Evolutionary conservation across 2,888 invertebrate species (phyloP), one percentile per base, ranked within the genome.

Genomic region (Pelosia muscerda): DNA sequence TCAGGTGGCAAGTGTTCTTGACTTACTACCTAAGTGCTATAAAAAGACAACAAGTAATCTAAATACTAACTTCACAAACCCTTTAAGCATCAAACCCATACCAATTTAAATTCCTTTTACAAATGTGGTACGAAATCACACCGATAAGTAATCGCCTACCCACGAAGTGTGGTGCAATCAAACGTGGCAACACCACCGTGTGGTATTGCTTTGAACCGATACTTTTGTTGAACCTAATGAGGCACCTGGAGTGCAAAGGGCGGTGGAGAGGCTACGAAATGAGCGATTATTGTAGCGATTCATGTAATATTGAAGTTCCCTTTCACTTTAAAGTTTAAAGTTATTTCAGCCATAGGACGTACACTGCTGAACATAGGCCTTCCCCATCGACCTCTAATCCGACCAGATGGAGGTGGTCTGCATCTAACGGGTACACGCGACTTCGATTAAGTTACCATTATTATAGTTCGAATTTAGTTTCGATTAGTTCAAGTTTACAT

Each of bases 171-270:
- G 34, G 65, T 69, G 38, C 53, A 65, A 65, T 69, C 74, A 73
- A 75, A 81, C 75, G 75, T 69, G 66, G 31, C 54, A 74, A 38
- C 71, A 69, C 78, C 53, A 65, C 59, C 19, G 61, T 34, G 56
- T 57, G 56, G 59, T 66, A 66, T 70, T 25, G 85, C 88, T 91
- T 90, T 90, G 89, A 90, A 84, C 88, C 78, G 79, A 84, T 89
- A 90, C 90, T 88, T 84, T 83, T 82, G 89, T 81, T 75, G 80
- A 78, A 83, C 78, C 86, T 91, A 91, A 91, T 90, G 91, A 91
- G 90, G 85, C 87, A 86, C 86, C 89, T 85, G 86, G 81, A 84
- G 83, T 78, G 81, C 66, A 73, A 69, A 71, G 77, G 81, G 78
- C 70, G 74, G 69, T 69, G 54, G n/a, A 23, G 34, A 58, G 75